Conservation (phyloP, 2,888 invertebrate genomes). For the Apotomis betuletana region DNA sequence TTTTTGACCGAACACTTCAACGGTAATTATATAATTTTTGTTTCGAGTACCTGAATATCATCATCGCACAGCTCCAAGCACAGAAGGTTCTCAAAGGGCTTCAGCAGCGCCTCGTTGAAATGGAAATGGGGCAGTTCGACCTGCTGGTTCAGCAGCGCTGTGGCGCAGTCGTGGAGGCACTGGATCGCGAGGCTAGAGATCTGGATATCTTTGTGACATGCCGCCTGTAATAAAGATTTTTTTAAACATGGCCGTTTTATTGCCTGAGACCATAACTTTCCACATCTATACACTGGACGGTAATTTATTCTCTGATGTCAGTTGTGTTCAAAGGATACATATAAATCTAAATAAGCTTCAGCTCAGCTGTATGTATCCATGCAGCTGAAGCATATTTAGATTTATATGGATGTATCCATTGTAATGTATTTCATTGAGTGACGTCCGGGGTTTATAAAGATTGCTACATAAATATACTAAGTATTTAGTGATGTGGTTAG, state of each 20-base stretch:
- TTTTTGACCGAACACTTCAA: too few species aligned
- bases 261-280: not conserved
- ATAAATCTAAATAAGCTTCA: too few species aligned
- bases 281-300: not conserved
- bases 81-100: conserved; percentile 97
- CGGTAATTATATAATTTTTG: too few species aligned
- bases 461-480: too few species aligned
- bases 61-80: conserved; percentile 96
- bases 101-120: conserved; percentile 96
- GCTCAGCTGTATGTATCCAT: too few species aligned
- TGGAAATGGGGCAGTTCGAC: conserved; percentile 96
- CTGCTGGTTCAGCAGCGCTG: conserved; percentile 92
- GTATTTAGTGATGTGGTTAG: too few species aligned
- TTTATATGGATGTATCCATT: too few species aligned
- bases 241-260: not conserved
- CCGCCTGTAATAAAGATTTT: conserved; percentile 84
- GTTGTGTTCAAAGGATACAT: too few species aligned
- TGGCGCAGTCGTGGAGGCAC: conserved; percentile 96
- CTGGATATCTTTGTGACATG: conserved; percentile 94
- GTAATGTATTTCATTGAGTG: too few species aligned
- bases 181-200: conserved; percentile 96
- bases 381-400: too few species aligned
- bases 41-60: conserved; percentile 90
- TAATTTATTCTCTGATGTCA: too few species aligned
- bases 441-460: too few species aligned